These are phyloP conservation scores for Scleropages formosus DNA, from an alignment of 2,797 vertebrate species.

Conservation along the genomic window DNA sequence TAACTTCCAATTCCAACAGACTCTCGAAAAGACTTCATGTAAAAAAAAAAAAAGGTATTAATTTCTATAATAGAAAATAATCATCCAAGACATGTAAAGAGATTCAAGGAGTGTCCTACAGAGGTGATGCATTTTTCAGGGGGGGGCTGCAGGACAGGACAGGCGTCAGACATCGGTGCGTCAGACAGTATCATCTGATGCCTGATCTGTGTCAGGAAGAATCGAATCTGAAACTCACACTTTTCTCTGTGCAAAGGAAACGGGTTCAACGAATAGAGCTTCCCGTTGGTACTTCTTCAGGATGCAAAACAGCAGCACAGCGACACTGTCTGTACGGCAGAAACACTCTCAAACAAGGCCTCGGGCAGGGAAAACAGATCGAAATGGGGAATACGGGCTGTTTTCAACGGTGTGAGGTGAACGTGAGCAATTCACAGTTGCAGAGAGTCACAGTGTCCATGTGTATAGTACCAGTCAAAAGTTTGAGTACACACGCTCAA, in stretches of 20 bases:
- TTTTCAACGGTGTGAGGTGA: conserved; percentile 24
- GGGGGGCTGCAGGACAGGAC: too few relatives aligned
- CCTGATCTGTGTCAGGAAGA: not conserved
- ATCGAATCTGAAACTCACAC: not conserved
- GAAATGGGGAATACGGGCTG: not conserved
- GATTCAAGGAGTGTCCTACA: conserved; percentile 39
- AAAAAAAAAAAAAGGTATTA: conserved; percentile 28
- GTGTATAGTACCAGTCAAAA: not conserved
- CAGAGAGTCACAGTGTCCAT: conserved; percentile 40
- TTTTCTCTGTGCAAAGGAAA: not conserved
- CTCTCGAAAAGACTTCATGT: conserved; percentile 40
- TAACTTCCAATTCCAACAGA: conserved; percentile 49
- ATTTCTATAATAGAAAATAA: conserved; percentile 26
- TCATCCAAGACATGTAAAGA: conserved; percentile 33
- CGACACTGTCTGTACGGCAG: too few relatives aligned
- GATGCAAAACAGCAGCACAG: too few relatives aligned
- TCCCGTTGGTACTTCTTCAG: not conserved
- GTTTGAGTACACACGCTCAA: too few relatives aligned
- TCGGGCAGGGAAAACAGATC: not conserved
- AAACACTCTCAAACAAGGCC: conserved; percentile 3
- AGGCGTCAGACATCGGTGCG: conserved; percentile 2
- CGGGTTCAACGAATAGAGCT: not conserved
- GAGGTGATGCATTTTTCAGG: not conserved
- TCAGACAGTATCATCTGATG: not conserved
- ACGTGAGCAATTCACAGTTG: conserved; percentile 32